Conservation (phyloP, 2,797 vertebrate genomes). For the Anniella stebbinsi region DNA sequence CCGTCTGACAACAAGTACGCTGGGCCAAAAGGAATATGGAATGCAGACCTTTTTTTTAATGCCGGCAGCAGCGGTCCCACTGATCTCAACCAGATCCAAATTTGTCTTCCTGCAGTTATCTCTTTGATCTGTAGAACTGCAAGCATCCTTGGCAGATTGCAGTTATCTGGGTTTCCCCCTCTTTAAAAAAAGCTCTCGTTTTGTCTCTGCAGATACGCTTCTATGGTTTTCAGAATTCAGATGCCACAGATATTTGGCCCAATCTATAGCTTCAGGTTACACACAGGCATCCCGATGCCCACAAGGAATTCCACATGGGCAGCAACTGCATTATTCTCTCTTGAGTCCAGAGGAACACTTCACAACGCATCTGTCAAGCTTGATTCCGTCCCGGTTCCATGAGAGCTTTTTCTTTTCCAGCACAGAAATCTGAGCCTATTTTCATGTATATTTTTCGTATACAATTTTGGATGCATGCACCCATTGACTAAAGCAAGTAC, state of each 20-base stretch:
- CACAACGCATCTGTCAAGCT: no score
- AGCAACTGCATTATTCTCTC: background rate
- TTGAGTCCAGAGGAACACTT: background rate
- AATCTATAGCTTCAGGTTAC: background rate
- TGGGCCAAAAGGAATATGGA: slow-evolving; percentile 15
- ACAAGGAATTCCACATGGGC: background rate
- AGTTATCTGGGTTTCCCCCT: slow-evolving; percentile 34
- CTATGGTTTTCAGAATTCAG: slow-evolving; percentile 48
- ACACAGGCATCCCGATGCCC: background rate
- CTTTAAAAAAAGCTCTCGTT: slow-evolving; percentile 42
- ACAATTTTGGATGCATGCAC: no score
- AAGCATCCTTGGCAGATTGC: slow-evolving; percentile 36
- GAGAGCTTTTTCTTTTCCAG: no score
- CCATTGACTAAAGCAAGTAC: no score
- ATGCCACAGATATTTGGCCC: slow-evolving; percentile 31
- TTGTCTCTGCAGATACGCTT: slow-evolving; percentile 24
- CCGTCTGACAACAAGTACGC: slow-evolving; percentile 42
- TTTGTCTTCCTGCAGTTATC: slow-evolving; percentile 35
- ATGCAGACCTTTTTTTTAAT: slow-evolving; percentile 20
- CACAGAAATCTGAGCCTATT: no score
- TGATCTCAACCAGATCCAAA: slow-evolving; percentile 19
- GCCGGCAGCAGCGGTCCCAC: slow-evolving; percentile 14
- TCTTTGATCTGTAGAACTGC: slow-evolving; percentile 32
- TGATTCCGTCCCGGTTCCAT: no score
- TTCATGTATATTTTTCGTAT: no score